phyloP scores from a whole-genome alignment of 2,888 invertebrate species.

The Spisula subtruncata region DNA sequence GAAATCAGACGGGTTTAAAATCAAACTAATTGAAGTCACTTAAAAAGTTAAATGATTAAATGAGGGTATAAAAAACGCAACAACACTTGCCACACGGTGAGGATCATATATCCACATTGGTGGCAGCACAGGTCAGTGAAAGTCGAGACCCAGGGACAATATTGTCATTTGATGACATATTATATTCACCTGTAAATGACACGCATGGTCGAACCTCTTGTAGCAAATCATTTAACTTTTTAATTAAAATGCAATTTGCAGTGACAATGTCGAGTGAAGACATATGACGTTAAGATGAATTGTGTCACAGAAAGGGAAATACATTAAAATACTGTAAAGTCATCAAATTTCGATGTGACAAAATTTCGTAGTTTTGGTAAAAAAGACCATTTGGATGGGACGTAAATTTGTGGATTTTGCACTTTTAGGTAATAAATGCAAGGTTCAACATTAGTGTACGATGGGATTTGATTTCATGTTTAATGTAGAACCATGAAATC shows the following conservation, averaged over 20 bases:
- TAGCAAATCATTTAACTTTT: slow-evolving; percentile 3
- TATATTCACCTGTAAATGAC: not conserved
- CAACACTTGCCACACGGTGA: not conserved
- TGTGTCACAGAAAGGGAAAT: not conserved
- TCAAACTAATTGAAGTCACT: not conserved
- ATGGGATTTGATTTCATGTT: too few relatives aligned
- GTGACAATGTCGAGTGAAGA: not conserved
- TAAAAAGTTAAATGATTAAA: not conserved
- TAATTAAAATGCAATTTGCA: slow-evolving; percentile 26
- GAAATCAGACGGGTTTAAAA: not conserved
- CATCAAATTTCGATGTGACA: too few relatives aligned
- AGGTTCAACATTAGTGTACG: too few relatives aligned
- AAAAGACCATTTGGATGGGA: too few relatives aligned
- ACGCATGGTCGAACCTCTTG: not conserved
- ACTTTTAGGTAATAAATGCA: too few relatives aligned
- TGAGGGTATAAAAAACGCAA: not conserved
- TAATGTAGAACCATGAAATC: too few relatives aligned
- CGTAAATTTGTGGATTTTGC: too few relatives aligned
- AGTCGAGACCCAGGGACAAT: not conserved
- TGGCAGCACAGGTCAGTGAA: not conserved
- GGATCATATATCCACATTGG: not conserved
- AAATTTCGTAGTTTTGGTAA: too few relatives aligned
- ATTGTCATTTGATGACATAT: not conserved
- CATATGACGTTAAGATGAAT: not conserved
- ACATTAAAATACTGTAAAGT: too few relatives aligned